Evolutionary conservation across 2,113 vertebrate species (phyloP).

Genomic region (Osmerus eperlanus): DNA sequence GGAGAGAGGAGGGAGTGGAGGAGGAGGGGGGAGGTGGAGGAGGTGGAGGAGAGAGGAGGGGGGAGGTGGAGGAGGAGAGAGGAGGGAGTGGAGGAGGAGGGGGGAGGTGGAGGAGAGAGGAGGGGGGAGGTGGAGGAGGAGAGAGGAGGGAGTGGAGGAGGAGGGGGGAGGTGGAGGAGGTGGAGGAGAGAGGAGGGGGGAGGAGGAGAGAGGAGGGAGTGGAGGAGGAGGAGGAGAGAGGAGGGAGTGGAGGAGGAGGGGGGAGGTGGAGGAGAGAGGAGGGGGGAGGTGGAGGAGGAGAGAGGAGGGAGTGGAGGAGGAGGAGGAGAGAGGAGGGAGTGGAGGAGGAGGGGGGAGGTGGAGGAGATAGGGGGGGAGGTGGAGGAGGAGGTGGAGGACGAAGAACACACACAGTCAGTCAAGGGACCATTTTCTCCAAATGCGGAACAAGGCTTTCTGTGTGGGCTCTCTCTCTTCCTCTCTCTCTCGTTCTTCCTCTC

Average conservation of each 20-base stretch:
- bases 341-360: conserved; percentile 32
- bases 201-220: conserved; percentile 21
- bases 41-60: too few species aligned
- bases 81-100: too few species aligned
- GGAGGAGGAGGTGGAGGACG: not conserved
- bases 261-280: conserved; percentile 62
- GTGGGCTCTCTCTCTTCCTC: conserved; percentile 64
- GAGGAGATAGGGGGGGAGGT: not conserved
- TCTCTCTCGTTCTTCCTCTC: conserved; percentile 14
- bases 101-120: too few species aligned
- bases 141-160: too few species aligned
- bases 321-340: conserved; percentile 27
- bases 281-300: conserved; percentile 36
- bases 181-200: too few species aligned
- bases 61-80: not conserved
- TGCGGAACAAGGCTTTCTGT: conserved; percentile 73
- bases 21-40: conserved; percentile 18
- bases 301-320: conserved; percentile 15
- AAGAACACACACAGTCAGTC: conserved; percentile 38
- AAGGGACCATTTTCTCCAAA: conserved; percentile 60
- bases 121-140: too few species aligned
- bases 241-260: conserved; percentile 55
- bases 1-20: conserved; percentile 40
- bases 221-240: conserved; percentile 30
- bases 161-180: too few species aligned